Evolutionary conservation across 2,888 invertebrate genomes (phyloP).

Genomic region (Nudaria mundana): DNA sequence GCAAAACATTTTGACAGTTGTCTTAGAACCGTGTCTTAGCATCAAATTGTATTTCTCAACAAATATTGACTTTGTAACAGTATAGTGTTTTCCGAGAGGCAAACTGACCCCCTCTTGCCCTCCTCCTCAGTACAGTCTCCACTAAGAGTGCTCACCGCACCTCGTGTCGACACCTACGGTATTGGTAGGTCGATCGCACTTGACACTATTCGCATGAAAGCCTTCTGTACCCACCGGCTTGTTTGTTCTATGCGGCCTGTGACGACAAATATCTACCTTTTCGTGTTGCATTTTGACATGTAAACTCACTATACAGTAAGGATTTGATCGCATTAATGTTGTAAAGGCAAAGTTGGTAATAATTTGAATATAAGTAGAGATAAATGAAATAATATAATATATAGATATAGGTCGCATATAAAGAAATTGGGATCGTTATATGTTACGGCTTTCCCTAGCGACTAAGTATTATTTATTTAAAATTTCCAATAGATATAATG

Average conservation of each 20-base stretch:
- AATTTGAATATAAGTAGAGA: too few species aligned
- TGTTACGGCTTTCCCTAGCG: too few species aligned
- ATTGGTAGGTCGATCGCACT: conserved; percentile 30
- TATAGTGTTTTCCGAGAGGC: too few species aligned
- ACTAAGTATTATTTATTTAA: too few species aligned
- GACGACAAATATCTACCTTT: conserved; percentile 6
- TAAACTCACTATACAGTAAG: background rate
- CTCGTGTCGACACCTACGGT: conserved; percentile 14
- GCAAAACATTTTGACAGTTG: background rate
- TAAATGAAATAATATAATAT: too few species aligned
- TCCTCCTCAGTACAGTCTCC: too few species aligned
- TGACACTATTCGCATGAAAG: conserved; percentile 37
- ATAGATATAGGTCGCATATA: too few species aligned
- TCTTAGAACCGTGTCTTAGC: background rate
- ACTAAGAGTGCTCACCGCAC: background rate
- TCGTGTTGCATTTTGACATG: conserved; percentile 18
- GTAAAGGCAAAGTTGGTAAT: too few species aligned
- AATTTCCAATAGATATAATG: too few species aligned
- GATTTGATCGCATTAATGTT: background rate
- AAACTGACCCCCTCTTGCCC: background rate
- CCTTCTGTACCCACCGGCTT: conserved; percentile 19
- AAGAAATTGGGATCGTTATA: too few species aligned
- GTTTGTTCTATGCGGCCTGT: conserved; percentile 2
- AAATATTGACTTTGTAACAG: background rate
- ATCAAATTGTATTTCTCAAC: background rate